Conservation (phyloP, 1,140 invertebrate genomes). For the Zaprionus taronus region DNA sequence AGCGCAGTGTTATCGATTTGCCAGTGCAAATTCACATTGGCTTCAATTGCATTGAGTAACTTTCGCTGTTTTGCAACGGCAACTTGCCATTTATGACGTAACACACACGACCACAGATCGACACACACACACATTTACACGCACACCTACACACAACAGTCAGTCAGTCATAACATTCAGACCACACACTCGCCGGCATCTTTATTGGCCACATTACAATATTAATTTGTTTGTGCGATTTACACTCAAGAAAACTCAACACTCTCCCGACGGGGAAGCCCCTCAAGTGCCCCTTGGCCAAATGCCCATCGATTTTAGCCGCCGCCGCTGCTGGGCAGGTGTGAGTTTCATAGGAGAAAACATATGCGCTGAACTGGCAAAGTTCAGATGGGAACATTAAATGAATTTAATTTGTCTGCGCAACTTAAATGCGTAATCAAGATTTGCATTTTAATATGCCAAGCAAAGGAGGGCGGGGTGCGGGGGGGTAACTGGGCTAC, state of each 20-base stretch:
- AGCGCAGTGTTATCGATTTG: slow-evolving; percentile 65
- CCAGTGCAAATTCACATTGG: slow-evolving; percentile 43
- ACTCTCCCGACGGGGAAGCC: slow-evolving; percentile 63
- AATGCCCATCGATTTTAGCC: slow-evolving; percentile 79
- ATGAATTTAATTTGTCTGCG: slow-evolving; percentile 70
- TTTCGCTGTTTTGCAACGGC: slow-evolving; percentile 50
- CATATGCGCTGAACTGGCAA: background rate
- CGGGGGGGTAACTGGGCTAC: slow-evolving; percentile 23
- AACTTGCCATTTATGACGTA: slow-evolving; percentile 44
- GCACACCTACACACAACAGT: slow-evolving; percentile 16
- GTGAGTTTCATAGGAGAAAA: slow-evolving; percentile 29
- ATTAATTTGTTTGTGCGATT: slow-evolving; percentile 72
- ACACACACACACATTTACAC: background rate
- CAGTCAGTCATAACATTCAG: slow-evolving; percentile 41
- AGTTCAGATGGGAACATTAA: slow-evolving; percentile 8
- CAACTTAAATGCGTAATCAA: slow-evolving; percentile 71
- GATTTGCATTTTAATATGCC: slow-evolving; percentile 71
- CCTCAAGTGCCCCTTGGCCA: slow-evolving; percentile 49
- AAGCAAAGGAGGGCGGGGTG: background rate
- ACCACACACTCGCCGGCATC: slow-evolving; percentile 21
- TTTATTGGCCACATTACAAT: slow-evolving; percentile 67
- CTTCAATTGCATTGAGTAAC: slow-evolving; percentile 76
- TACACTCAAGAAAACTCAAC: slow-evolving; percentile 52
- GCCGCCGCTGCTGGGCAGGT: slow-evolving; percentile 33
- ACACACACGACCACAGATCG: slow-evolving; percentile 26